Base-by-base conservation (phyloP, 2,797 vertebrate species). In the Carduelis carduelis region DNA sequence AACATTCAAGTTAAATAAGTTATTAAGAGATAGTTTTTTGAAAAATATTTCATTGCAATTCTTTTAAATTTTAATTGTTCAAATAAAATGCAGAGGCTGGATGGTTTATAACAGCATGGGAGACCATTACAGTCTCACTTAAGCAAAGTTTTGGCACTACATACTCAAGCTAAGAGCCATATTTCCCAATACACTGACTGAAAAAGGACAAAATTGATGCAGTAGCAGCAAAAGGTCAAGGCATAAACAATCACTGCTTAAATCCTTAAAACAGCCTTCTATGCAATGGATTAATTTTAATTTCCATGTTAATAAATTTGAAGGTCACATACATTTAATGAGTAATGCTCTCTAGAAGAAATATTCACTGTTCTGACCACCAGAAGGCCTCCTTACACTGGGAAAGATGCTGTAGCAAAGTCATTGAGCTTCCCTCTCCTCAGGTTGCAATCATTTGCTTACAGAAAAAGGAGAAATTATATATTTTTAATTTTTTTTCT, bases 341-440 rank as follows among this genome's bases (percentile, higher is more conserved):
- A 87, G 13, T 68, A 64, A 39, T 32, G 30, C 5, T 34, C 11
- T 46, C 23, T 49, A n/a, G 43, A 66, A 69, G 35, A 87, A 69
- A 34, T 35, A 17, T 92, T 93, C 86, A 26, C 57, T 28, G 9
- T 6, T 86, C 72, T 91, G 65, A 64, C 96, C 96, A 95, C 88
- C 84, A 97, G 97, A 95, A 82, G 97, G 94, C 97, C 94, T 92
- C 72, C 92, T 96, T 91, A 87, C 77, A 63, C 71, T 70, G 41
- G 32, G 49, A 89, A 95, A 77, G 34, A n/a, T 74, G 24, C 23
- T 53, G 27, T 2, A 4, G 44, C 39, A 87, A 89, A 78, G 28
- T 6, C 20, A 20, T 43, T 63, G 8, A 26, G 9, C 20, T 75
- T 46, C 23, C 11, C 6, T 77, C 32, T 75, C 32, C 22, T 69